Evolutionary conservation across 2,113 vertebrate species (phyloP).

Genomic region (Tapirus terrestris): DNA sequence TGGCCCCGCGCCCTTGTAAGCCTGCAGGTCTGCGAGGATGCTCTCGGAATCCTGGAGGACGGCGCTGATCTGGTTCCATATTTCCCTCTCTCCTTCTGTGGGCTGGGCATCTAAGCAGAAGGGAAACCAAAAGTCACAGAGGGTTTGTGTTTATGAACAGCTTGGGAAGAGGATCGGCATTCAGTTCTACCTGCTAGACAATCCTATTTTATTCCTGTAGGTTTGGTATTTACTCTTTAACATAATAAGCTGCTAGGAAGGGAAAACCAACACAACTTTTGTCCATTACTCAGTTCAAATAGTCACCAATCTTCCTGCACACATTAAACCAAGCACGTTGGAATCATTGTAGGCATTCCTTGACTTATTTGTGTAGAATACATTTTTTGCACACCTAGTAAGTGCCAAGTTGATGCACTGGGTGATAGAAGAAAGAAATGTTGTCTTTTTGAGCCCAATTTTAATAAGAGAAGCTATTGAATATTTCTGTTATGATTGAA

Average conservation of each 20-base stretch:
- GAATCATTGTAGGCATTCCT: background rate
- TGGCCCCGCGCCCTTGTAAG: conserved; percentile 97
- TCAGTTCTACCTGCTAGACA: background rate
- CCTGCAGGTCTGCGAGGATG: conserved; percentile 95
- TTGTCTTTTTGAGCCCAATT: background rate
- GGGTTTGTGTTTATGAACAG: conserved; percentile 24
- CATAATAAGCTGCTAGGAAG: background rate
- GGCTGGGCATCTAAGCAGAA: conserved; percentile 94
- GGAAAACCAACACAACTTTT: background rate
- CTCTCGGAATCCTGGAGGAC: conserved; percentile 98
- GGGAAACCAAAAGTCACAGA: conserved; percentile 68
- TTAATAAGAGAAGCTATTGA: background rate
- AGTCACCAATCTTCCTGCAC: background rate
- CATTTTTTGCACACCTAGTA: background rate
- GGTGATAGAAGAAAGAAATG: background rate
- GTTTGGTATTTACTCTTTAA: background rate
- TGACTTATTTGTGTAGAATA: background rate
- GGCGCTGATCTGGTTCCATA: conserved; percentile 98
- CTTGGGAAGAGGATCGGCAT: background rate
- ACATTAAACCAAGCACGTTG: background rate
- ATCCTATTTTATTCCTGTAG: background rate
- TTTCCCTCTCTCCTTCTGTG: conserved; percentile 95
- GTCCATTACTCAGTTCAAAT: background rate
- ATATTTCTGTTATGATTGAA: background rate
- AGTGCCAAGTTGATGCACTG: background rate